phyloP scores from a whole-genome alignment of 2,113 vertebrate species.

The Anoura caudifer region DNA sequence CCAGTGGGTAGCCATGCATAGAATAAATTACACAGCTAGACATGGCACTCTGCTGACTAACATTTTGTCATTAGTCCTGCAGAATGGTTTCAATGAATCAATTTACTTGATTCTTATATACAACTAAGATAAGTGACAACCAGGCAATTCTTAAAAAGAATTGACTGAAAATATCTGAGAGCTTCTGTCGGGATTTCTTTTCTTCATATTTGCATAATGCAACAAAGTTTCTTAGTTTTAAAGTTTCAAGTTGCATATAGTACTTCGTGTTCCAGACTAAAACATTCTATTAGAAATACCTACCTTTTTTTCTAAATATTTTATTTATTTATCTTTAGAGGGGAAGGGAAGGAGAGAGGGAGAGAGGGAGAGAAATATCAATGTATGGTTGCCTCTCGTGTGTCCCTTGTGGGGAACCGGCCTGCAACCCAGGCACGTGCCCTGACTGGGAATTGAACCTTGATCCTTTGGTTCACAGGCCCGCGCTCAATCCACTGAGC shows the following conservation, averaged over 20 bases:
- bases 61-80: slow-evolving; percentile 8
- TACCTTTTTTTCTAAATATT: too few species aligned
- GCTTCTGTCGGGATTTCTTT: not conserved
- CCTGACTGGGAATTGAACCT: too few species aligned
- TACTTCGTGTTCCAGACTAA: not conserved
- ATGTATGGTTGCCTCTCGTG: too few species aligned
- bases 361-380: too few species aligned
- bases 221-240: not conserved
- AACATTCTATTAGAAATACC: not conserved
- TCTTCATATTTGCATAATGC: not conserved
- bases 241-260: not conserved
- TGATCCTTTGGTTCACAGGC: too few species aligned
- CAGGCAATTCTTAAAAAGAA: slow-evolving; percentile 14
- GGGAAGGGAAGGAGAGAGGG: too few species aligned
- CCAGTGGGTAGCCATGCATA: not conserved
- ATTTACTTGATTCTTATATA: not conserved
- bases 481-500: too few species aligned
- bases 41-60: not conserved
- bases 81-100: not conserved
- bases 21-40: not conserved
- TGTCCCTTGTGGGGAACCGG: too few species aligned
- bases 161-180: not conserved
- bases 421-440: too few species aligned
- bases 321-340: too few species aligned
- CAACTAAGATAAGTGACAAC: not conserved